Percentiles rank a stretch among this genome's conserved stretches.
Conservation (phyloP, 1,140 invertebrate genomes). For the Brachionus rubens region DNA sequence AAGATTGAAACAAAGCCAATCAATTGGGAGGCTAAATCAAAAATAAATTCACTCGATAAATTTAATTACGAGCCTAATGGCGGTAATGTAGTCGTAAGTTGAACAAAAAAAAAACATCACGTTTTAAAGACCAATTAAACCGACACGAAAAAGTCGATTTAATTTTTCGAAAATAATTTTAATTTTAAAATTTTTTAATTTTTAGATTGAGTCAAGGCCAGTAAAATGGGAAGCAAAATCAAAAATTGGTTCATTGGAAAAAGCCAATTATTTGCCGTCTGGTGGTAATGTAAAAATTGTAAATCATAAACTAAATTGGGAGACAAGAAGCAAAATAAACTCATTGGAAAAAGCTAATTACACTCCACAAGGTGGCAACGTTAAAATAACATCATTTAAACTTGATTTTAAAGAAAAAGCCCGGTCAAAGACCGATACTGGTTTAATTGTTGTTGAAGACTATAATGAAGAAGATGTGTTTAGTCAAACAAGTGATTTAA, state of each 20-base stretch:
- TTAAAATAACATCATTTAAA: slow-evolving; percentile 72
- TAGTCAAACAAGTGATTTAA: neutral
- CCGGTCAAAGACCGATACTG: slow-evolving; percentile 66
- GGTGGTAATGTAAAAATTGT: slow-evolving; percentile 66
- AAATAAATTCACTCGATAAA: slow-evolving; percentile 53
- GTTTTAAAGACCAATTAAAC: neutral
- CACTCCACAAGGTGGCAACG: slow-evolving; percentile 52
- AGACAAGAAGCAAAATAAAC: slow-evolving; percentile 50
- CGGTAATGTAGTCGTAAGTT: slow-evolving; percentile 61
- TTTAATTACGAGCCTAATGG: slow-evolving; percentile 52
- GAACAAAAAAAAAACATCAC: neutral
- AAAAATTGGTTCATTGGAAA: slow-evolving; percentile 88
- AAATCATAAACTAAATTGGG: slow-evolving; percentile 49
- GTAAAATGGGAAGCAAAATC: slow-evolving; percentile 84
- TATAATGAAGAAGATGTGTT: slow-evolving; percentile 10
- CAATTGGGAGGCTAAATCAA: slow-evolving; percentile 50
- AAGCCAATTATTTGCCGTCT: slow-evolving; percentile 81
- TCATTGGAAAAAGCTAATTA: slow-evolving; percentile 53
- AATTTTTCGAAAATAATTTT: too few species aligned
- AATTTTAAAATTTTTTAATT: neutral
- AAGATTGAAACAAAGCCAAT: slow-evolving; percentile 49
- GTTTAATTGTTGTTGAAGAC: slow-evolving; percentile 46
- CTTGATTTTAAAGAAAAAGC: slow-evolving; percentile 85
- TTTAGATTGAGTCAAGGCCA: neutral
- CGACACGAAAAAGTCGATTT: too few species aligned